Conservation (phyloP, 2,888 invertebrate species). For the Biston betularia region DNA sequence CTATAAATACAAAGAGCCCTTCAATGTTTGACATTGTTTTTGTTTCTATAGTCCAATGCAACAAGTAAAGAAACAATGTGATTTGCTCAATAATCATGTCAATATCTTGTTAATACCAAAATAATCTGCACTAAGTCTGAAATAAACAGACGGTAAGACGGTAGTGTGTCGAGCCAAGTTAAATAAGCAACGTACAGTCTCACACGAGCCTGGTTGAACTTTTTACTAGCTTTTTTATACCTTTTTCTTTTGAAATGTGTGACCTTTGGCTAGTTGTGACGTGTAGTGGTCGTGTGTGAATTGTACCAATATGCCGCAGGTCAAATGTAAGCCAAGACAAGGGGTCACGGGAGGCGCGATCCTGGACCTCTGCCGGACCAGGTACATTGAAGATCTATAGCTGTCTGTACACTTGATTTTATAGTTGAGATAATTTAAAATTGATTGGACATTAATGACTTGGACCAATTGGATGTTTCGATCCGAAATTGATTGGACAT, state of each 20-base stretch:
- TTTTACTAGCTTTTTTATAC: background rate
- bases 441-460: background rate
- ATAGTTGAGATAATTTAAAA: background rate
- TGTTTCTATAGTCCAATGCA: background rate
- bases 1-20: background rate
- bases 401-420: constrained; percentile 1
- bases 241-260: background rate
- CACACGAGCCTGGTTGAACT: background rate
- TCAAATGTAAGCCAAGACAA: constrained; percentile 82
- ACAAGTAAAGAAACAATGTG: no score
- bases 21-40: background rate
- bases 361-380: constrained; percentile 73
- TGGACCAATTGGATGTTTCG: no score
- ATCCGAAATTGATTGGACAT: background rate
- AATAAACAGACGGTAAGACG: background rate
- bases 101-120: background rate
- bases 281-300: constrained; percentile 50
- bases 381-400: constrained; percentile 64
- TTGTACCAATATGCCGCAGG: constrained; percentile 71
- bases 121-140: no score
- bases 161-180: background rate
- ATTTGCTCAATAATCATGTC: no score
- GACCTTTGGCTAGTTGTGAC: constrained; percentile 7
- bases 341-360: constrained; percentile 70
- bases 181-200: background rate